These are phyloP conservation scores for Saccopteryx leptura DNA, from an alignment of 2,113 vertebrate genomes.

Conservation along the genomic window DNA sequence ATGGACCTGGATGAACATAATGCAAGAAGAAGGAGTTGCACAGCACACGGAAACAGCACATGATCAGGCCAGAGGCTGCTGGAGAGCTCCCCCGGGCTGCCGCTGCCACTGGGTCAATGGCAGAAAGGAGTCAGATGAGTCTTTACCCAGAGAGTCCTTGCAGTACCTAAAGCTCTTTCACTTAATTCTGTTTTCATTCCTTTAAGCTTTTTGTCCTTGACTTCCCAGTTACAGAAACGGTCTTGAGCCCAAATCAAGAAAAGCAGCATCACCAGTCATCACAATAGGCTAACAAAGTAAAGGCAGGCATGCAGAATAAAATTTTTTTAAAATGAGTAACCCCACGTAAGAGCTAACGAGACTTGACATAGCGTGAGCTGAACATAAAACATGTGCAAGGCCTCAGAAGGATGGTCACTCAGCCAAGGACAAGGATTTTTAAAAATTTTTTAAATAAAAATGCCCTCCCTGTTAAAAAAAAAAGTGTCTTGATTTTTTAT, in stretches of 20 bases:
- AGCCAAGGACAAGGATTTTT: neutral
- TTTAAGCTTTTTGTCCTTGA: neutral
- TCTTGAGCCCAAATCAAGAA: neutral
- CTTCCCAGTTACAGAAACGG: neutral
- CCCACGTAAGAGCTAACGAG: neutral
- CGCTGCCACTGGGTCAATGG: neutral
- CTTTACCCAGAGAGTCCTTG: neutral
- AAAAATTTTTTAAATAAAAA: neutral
- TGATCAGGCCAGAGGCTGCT: neutral
- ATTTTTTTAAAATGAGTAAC: neutral
- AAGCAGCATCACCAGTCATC: neutral
- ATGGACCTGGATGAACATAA: neutral
- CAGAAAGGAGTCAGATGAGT: neutral
- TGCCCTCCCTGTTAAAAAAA: neutral
- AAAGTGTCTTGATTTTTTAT: neutral
- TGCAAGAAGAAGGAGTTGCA: neutral
- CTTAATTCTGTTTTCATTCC: neutral
- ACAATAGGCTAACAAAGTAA: neutral
- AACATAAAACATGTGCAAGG: neutral
- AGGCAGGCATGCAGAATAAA: neutral
- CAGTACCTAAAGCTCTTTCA: neutral
- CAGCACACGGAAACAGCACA: neutral
- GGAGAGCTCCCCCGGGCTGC: neutral
- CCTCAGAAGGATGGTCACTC: neutral
- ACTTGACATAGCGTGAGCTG: neutral